Evolutionary conservation across 2,888 invertebrate species (phyloP).

Genomic region (Campoletis raptor): DNA sequence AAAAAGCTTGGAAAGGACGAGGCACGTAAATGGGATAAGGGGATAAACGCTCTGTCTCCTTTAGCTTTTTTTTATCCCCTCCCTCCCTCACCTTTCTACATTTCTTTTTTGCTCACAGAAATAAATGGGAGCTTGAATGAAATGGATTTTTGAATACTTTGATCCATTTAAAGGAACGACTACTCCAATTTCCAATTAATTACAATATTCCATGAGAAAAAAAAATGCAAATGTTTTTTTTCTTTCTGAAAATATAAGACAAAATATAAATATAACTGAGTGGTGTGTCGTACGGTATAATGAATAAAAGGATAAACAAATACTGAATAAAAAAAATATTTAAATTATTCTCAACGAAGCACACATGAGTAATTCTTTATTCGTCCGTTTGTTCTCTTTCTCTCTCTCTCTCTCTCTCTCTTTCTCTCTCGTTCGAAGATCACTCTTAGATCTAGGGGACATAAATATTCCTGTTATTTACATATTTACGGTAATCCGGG

Average conservation of each 20-base stretch:
- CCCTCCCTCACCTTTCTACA: neutral
- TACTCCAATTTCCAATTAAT: conserved; percentile 1
- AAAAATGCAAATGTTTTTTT: neutral
- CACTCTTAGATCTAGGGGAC: conserved; percentile 29
- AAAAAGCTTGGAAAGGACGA: conserved; percentile 50
- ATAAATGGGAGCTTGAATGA: neutral
- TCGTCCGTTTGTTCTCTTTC: neutral
- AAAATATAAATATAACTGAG: neutral
- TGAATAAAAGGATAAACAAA: neutral
- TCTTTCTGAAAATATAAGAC: neutral
- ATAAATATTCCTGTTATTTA: conserved; percentile 61
- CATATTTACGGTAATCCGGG: conserved; percentile 65
- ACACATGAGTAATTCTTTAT: neutral
- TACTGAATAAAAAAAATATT: conserved; percentile 3
- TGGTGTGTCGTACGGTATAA: neutral
- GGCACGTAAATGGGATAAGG: conserved; percentile 70
- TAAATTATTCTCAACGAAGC: neutral
- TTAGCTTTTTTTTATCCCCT: conserved; percentile 19
- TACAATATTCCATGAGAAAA: neutral
- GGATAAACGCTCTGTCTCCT: conserved; percentile 63
- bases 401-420: neutral
- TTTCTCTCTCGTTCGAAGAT: conserved; percentile 4
- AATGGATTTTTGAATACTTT: neutral
- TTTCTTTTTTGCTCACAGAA: conserved; percentile 11
- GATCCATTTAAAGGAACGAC: neutral